Evolutionary conservation across 2,888 invertebrate genomes (phyloP).

Genomic region (Amblyjoppa fuscipennis): DNA sequence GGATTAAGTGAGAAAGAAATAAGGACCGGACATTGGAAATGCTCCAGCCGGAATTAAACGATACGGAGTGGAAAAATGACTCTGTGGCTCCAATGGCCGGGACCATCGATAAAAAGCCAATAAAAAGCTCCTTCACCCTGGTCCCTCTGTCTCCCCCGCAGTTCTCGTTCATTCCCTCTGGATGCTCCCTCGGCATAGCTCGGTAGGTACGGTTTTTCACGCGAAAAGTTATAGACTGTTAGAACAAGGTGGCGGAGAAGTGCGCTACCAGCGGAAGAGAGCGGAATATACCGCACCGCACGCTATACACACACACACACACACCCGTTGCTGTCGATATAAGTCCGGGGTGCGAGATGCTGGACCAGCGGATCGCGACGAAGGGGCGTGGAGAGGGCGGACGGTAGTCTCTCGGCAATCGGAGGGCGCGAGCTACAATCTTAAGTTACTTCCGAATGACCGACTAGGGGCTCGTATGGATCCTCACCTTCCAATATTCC

Average conservation of each 20-base stretch:
- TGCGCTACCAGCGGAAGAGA: constrained; percentile 37
- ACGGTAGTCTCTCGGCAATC: constrained; percentile 41
- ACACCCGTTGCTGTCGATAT: neutral
- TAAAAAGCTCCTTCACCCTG: constrained; percentile 54
- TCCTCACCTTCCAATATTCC: constrained; percentile 71
- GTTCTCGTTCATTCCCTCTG: constrained; percentile 11
- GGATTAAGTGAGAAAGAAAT: constrained; percentile 31
- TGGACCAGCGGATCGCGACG: constrained; percentile 3
- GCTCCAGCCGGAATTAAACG: constrained; percentile 53
- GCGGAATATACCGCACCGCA: constrained; percentile 38
- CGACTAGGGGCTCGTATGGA: constrained; percentile 75
- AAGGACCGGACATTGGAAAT: constrained; percentile 42
- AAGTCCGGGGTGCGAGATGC: constrained; percentile 27
- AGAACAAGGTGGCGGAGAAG: constrained; percentile 55
- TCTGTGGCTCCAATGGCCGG: constrained; percentile 22
- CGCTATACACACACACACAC: no score
- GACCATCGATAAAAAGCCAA: constrained; percentile 64
- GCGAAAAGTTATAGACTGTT: constrained; percentile 67
- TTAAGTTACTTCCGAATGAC: constrained; percentile 77
- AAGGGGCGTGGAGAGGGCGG: neutral
- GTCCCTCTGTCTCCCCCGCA: constrained; percentile 16
- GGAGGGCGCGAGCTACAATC: constrained; percentile 71
- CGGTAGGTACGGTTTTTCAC: constrained; percentile 57
- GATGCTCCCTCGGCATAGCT: constrained; percentile 16
- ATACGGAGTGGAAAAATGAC: constrained; percentile 52